A percentile compares a stretch with the other conserved stretches of the same genome.
These are phyloP conservation scores for Thryonomys swinderianus DNA, from an alignment of 2,113 vertebrate genomes.

Conservation along the genomic window DNA sequence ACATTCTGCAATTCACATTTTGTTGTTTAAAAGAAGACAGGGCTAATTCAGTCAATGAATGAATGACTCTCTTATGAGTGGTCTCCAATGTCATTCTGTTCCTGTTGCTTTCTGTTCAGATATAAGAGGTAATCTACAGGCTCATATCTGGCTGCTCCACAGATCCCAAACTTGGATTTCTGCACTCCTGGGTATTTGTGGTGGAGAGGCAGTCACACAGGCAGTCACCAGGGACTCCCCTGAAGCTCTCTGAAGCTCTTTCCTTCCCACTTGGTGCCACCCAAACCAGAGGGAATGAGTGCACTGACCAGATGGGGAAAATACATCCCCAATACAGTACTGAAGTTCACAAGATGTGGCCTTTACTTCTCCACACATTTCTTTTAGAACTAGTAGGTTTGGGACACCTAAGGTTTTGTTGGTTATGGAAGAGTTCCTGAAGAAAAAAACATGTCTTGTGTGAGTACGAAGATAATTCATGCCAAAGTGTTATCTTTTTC, in stretches of 20 bases:
- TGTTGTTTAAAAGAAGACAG: slow-evolving; percentile 41
- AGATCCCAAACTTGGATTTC: background rate
- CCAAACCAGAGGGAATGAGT: background rate
- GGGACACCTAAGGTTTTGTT: background rate
- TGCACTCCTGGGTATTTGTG: background rate
- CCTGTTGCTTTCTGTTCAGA: slow-evolving; percentile 21
- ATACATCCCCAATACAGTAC: background rate
- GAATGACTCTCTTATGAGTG: slow-evolving; percentile 43
- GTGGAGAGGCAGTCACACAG: background rate
- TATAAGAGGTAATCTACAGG: background rate
- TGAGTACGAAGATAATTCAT: background rate
- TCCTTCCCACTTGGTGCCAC: background rate
- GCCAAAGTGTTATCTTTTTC: background rate
- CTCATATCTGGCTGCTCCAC: background rate
- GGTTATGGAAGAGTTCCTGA: background rate
- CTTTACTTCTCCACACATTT: background rate
- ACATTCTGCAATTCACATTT: slow-evolving; percentile 10
- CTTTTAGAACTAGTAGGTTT: background rate
- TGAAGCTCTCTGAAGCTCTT: background rate
- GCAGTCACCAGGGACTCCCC: background rate
- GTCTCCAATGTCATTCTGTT: slow-evolving; percentile 38
- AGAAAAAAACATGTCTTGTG: background rate
- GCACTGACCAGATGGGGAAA: background rate
- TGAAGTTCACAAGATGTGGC: background rate
- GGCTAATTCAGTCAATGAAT: background rate